phyloP scores from a whole-genome alignment of 30 jellyfish, hydroid and myxozoan genomes.

The Aurelia aurita region DNA sequence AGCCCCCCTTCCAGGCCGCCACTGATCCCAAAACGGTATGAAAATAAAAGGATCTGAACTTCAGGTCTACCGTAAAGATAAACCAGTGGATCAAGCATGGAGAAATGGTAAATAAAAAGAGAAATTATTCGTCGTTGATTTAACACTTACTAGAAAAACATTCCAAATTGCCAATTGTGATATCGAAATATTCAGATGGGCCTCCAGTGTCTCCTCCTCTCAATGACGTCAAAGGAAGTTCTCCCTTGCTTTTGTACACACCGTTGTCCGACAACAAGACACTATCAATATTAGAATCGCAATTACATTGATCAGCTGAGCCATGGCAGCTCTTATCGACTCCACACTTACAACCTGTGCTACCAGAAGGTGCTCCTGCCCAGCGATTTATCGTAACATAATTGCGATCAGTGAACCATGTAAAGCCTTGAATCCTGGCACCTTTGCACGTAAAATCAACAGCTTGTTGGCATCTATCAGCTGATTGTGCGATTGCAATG shows the following conservation, averaged over 20 bases:
- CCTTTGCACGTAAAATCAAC: not conserved
- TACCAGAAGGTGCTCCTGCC: constrained; percentile 16
- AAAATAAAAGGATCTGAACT: no score
- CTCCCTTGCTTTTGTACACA: not conserved
- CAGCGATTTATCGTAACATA: not conserved
- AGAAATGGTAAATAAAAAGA: no score
- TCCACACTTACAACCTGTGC: constrained; percentile 7
- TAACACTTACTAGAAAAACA: constrained; percentile 26
- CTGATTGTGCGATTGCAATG: constrained; percentile 1
- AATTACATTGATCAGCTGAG: not conserved
- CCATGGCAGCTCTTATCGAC: not conserved
- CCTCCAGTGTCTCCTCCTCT: constrained; percentile 41
- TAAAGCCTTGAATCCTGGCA: not conserved
- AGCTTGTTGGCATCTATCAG: constrained; percentile 35
- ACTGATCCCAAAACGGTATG: no score
- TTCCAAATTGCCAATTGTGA: constrained; percentile 6
- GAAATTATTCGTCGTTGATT: not conserved
- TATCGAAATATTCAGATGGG: not conserved
- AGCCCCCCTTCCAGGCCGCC: no score
- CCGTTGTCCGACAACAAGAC: constrained; percentile 1
- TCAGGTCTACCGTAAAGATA: no score
- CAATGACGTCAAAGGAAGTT: constrained; percentile 4
- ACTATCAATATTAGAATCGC: not conserved
- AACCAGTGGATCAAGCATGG: no score
- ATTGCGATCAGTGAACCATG: constrained; percentile 39